Conservation (phyloP, 2,888 invertebrate genomes). For the Orthosia cruda region DNA sequence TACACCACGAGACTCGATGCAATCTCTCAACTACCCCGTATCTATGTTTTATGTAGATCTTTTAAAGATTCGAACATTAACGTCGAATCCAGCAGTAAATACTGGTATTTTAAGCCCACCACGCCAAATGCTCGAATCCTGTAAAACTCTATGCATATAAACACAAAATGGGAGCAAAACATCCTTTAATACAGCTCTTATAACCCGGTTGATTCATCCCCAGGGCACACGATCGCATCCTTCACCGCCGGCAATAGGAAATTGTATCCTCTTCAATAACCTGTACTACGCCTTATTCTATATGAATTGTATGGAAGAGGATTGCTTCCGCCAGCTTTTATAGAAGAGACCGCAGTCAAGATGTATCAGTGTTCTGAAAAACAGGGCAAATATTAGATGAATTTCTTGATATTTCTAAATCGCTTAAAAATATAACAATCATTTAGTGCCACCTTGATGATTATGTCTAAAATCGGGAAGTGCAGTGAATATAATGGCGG, state of each 20-base stretch:
- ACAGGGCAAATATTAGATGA: background rate
- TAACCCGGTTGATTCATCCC: background rate
- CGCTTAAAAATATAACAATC: background rate
- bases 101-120: background rate
- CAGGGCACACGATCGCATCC: slow-evolving; percentile 28
- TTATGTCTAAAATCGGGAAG: background rate
- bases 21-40: background rate
- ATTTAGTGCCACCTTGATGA: background rate
- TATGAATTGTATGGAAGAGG: slow-evolving; percentile 6
- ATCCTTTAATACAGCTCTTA: background rate
- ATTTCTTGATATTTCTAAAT: background rate
- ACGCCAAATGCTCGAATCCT: background rate
- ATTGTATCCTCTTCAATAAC: slow-evolving; percentile 48
- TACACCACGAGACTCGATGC: background rate
- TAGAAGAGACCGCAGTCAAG: slow-evolving; percentile 16
- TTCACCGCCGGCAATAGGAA: slow-evolving; percentile 32
- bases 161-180: slow-evolving; percentile 6
- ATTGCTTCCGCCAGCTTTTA: slow-evolving; percentile 29
- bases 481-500: background rate
- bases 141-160: slow-evolving; percentile 17
- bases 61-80: background rate
- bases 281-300: background rate
- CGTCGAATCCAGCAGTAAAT: background rate
- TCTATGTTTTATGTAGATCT: background rate
- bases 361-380: background rate